Percentiles rank a stretch among this genome's conserved stretches.
These are phyloP conservation scores for Papilio xuthus DNA, from an alignment of 1,140 invertebrate species.

Conservation along the genomic window DNA sequence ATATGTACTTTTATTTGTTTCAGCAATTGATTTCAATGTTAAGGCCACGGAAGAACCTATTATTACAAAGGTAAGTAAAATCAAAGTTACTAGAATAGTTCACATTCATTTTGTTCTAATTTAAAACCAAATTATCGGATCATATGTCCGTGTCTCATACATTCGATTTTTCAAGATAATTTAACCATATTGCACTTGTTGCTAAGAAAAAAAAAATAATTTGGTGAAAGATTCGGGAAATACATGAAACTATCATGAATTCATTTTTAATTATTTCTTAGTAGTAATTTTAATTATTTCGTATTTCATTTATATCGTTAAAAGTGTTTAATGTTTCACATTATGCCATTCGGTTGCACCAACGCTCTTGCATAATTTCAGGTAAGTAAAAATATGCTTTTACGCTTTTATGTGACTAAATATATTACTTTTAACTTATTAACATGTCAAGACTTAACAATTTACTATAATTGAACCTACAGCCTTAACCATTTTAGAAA, in stretches of 20 bases:
- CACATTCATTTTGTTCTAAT: neutral
- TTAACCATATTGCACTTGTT: neutral
- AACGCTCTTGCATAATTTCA: conserved; percentile 10
- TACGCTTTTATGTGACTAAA: conserved; percentile 1
- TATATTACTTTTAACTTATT: neutral
- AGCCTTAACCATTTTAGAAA: neutral
- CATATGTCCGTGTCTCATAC: neutral
- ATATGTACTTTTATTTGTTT: neutral
- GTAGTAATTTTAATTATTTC: neutral
- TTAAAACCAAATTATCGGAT: neutral
- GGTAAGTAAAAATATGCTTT: conserved; percentile 32
- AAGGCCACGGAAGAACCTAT: neutral
- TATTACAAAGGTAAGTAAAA: neutral
- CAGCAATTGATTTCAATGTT: conserved; percentile 35
- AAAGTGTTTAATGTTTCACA: conserved; percentile 32
- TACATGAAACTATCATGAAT: neutral
- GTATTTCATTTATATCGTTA: neutral
- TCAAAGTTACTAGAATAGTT: neutral
- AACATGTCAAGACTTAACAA: neutral
- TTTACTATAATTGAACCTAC: neutral
- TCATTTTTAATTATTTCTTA: neutral
- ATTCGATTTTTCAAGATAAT: neutral
- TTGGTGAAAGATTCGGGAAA: neutral
- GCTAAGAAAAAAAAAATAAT: neutral
- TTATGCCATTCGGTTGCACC: conserved; percentile 18